Base-by-base conservation (phyloP, 2,888 invertebrate genomes). In the Thereva unica region DNA sequence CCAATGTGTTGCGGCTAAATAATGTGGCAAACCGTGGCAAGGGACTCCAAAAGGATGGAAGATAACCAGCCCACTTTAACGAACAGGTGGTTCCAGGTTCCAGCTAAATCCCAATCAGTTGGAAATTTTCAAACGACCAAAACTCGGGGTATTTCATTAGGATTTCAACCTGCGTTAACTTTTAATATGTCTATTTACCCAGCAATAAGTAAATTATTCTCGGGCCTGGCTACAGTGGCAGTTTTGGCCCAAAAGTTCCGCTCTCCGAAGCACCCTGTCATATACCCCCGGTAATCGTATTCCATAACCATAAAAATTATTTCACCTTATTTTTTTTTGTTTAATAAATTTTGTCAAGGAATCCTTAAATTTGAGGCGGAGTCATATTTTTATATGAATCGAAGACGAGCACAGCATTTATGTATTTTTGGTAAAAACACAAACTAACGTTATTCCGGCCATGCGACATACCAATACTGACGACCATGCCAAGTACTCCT, bases 1-100 rank as follows among this genome's bases (percentile, higher is more conserved):
- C 74, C 74, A 75, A 75, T 75, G 73, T 75, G 71, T 75, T 74
- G 74, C 71, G 74, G 74, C 74, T 70, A 73, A 73, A 74, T 73
- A 73, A 73, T 74, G 74, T 72, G 74, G 74, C 72, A 72, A 71
- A 71, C 71, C 70, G 69, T 70, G 69, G 49, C 40, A 66, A 68
- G 8, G 53, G 53, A 3, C 23, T 10, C 9, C 7, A 34, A 53
- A 53, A 42, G 64, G 38, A 53, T 67, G 67, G 67, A 67, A 66
- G 68, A 23, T 23, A 23, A 55, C 72, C 70, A 70, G 68, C 72
- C 71, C 72, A 71, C 69, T 66, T 57, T 34, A 23, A 23, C 9
- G 34, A 55, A 23, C 38, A n/a, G 50, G 34, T 41, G 41, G 50
- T 12, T 61, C 50, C 12, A 12, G 49, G 38, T 50, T 61, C 50